These are phyloP conservation scores for Orchestia grillus DNA, from an alignment of 1,140 invertebrate genomes.

Conservation along the genomic window DNA sequence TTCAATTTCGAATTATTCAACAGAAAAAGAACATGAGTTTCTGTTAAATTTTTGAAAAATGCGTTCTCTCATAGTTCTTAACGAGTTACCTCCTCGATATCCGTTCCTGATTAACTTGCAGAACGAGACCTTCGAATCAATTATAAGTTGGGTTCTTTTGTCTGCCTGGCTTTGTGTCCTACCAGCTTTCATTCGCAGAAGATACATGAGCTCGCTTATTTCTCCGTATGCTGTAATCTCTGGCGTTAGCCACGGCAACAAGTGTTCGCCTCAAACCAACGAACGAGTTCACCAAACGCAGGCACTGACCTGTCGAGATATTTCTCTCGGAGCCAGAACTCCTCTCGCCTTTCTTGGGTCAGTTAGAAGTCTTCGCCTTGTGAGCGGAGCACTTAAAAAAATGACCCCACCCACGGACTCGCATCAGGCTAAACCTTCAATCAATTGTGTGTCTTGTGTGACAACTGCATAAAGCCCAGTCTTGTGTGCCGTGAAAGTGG, in stretches of 20 bases:
- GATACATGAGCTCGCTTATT: background rate
- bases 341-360: slow-evolving; percentile 44
- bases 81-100: background rate
- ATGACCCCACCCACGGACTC: slow-evolving; percentile 52
- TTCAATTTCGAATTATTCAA: background rate
- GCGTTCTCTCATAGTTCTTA: background rate
- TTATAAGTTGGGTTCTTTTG: background rate
- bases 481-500: slow-evolving; percentile 3
- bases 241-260: background rate
- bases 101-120: background rate
- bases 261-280: background rate
- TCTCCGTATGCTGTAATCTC: background rate
- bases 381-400: slow-evolving; percentile 41
- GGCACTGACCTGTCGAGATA: slow-evolving; percentile 52
- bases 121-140: background rate
- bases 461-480: background rate
- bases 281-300: background rate
- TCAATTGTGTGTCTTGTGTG: background rate
- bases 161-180: background rate
- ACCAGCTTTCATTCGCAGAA: background rate
- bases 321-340: background rate
- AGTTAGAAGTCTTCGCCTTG: slow-evolving; percentile 38
- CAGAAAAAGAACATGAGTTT: too few relatives aligned
- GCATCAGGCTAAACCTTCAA: background rate
- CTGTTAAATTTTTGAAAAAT: background rate